phyloP scores from a whole-genome alignment of 2,888 invertebrate species.

The Mythimna albipuncta region DNA sequence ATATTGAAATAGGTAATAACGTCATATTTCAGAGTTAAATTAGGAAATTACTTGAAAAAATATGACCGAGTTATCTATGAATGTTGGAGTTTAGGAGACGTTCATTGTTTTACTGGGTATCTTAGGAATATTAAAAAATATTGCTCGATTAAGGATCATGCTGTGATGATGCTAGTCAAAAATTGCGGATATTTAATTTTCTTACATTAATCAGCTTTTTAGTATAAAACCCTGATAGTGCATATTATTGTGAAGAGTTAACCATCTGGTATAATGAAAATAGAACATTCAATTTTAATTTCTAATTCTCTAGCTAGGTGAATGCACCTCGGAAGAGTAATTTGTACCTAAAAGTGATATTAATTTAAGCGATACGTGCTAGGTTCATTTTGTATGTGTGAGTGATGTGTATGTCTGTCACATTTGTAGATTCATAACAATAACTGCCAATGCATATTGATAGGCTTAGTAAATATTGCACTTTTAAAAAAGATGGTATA shows the following conservation, averaged over 20 bases:
- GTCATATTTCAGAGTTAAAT: slow-evolving; percentile 34
- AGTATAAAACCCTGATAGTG: slow-evolving; percentile 59
- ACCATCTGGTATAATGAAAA: slow-evolving; percentile 67
- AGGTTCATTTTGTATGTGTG: slow-evolving; percentile 85
- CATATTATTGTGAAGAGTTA: slow-evolving; percentile 53
- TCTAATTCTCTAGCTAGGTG: slow-evolving; percentile 62
- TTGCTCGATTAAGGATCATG: slow-evolving; percentile 56
- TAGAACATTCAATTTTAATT: slow-evolving; percentile 68
- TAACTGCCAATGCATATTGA: slow-evolving; percentile 77
- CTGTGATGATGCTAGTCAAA: slow-evolving; percentile 80
- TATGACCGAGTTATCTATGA: slow-evolving; percentile 34
- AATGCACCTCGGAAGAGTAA: slow-evolving; percentile 63
- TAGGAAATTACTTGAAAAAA: slow-evolving; percentile 24
- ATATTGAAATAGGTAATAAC: slow-evolving; percentile 22
- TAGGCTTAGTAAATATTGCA: slow-evolving; percentile 73
- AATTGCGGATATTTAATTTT: slow-evolving; percentile 59
- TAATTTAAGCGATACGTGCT: slow-evolving; percentile 87
- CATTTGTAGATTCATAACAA: slow-evolving; percentile 65
- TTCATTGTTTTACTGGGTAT: slow-evolving; percentile 47
- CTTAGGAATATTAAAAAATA: slow-evolving; percentile 28
- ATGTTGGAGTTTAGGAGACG: slow-evolving; percentile 37
- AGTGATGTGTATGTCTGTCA: slow-evolving; percentile 66
- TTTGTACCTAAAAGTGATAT: slow-evolving; percentile 88
- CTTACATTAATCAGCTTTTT: slow-evolving; percentile 56
- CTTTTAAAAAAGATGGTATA: slow-evolving; percentile 56